Conservation (phyloP, 2,888 invertebrate species). For the Agrilus mali region DNA sequence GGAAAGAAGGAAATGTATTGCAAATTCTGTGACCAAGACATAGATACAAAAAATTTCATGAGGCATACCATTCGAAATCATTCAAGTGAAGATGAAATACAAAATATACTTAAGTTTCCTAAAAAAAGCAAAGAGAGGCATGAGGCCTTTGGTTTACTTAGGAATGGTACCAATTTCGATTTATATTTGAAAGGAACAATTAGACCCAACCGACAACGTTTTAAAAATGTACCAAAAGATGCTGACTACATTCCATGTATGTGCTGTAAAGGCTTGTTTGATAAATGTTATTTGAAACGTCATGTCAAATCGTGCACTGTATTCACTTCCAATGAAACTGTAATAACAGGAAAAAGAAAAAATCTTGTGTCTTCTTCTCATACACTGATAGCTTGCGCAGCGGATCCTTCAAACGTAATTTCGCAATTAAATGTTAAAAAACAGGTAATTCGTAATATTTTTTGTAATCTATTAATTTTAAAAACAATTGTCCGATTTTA, state of each 20-base stretch:
- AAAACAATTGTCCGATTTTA: constrained; percentile 4
- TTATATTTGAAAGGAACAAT: background rate
- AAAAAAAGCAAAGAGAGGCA: constrained; percentile 8
- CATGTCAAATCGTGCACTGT: background rate
- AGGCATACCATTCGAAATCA: constrained; percentile 10
- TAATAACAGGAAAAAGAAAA: background rate
- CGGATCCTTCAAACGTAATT: constrained; percentile 1
- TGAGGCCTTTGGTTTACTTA: constrained; percentile 1
- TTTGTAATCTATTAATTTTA: background rate
- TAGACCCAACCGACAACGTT: constrained; percentile 1
- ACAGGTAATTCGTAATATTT: constrained; percentile 1
- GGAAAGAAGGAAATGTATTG: constrained; percentile 8
- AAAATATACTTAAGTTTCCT: constrained; percentile 7
- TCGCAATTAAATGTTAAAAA: constrained; percentile 5
- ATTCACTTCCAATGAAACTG: background rate
- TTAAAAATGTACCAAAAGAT: background rate
- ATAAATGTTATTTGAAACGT: background rate
- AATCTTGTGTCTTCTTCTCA: constrained; percentile 2
- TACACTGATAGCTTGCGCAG: constrained; percentile 2
- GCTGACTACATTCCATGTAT: constrained; percentile 1
- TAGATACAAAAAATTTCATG: constrained; percentile 10
- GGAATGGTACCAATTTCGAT: constrained; percentile 1
- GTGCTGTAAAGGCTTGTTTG: constrained; percentile 3
- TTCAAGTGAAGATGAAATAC: constrained; percentile 5
- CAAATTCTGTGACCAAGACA: constrained; percentile 12